A percentile compares a stretch with the other conserved stretches of the same genome.
Evolutionary conservation across 2,113 vertebrate species (phyloP).

Genomic region (Cricetomys ansorgei): DNA sequence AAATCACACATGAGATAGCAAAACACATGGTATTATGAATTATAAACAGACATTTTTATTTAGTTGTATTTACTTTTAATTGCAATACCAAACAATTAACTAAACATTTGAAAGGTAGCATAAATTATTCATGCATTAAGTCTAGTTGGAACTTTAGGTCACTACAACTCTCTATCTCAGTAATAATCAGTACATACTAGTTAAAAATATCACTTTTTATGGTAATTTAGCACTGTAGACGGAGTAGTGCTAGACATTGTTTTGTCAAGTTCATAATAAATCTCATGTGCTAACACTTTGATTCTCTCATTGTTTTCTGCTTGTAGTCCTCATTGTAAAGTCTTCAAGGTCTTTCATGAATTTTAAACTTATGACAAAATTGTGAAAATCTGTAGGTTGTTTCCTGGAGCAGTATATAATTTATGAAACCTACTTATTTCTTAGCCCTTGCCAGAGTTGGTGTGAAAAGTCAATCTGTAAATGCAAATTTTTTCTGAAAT

Average conservation of each 20-base stretch:
- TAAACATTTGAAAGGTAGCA: conserved; percentile 60
- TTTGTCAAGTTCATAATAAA: neutral
- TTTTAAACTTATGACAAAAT: neutral
- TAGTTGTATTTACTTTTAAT: conserved; percentile 70
- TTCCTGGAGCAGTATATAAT: neutral
- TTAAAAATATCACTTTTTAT: neutral
- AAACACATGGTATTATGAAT: conserved; percentile 37
- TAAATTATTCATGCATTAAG: conserved; percentile 69
- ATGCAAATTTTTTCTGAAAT: neutral
- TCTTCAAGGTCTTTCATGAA: neutral
- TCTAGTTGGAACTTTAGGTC: neutral
- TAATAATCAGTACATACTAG: neutral
- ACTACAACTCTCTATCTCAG: neutral
- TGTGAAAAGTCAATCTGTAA: neutral
- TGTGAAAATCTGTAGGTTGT: neutral
- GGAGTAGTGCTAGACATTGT: neutral
- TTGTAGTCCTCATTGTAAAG: neutral
- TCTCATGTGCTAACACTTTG: neutral
- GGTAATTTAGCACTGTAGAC: neutral
- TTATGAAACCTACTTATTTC: neutral
- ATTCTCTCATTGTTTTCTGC: neutral
- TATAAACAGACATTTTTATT: conserved; percentile 9
- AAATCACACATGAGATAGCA: neutral
- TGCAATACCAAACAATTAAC: conserved; percentile 62
- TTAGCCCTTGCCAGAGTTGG: neutral